A percentile compares a stretch with the other conserved stretches of the same genome.
These are phyloP conservation scores for Cyanocitta stelleri DNA, from an alignment of 2,113 vertebrate genomes.

Conservation along the genomic window DNA sequence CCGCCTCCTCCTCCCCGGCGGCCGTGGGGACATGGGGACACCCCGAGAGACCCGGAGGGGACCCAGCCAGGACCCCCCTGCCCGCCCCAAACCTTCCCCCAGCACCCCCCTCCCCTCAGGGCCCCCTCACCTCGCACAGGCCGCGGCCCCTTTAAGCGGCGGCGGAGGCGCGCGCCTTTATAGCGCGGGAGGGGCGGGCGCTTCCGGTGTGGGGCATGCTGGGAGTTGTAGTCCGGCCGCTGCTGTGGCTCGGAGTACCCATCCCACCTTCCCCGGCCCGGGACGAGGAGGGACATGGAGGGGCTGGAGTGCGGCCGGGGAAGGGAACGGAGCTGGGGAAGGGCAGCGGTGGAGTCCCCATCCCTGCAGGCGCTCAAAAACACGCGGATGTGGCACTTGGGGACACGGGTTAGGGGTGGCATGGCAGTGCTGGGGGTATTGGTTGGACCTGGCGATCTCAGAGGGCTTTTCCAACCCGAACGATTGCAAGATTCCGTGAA, in stretches of 20 bases:
- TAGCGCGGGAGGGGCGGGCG: fast-evolving
- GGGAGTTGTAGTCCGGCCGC: background rate
- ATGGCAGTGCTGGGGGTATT: background rate
- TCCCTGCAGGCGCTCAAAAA: background rate
- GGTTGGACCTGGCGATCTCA: background rate
- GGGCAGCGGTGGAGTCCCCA: too few species aligned
- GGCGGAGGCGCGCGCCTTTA: background rate
- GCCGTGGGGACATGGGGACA: too few species aligned
- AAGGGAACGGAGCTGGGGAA: too few species aligned
- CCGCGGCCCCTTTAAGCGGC: background rate
- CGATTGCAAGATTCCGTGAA: fast-evolving
- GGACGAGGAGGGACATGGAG: background rate
- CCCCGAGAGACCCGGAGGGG: background rate
- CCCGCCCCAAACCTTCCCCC: background rate
- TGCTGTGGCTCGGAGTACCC: fast-evolving
- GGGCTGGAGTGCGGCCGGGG: fast-evolving
- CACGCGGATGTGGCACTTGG: background rate
- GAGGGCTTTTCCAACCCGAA: background rate
- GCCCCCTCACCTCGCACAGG: background rate
- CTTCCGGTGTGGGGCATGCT: background rate
- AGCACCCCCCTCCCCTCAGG: background rate
- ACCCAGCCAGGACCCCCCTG: too few species aligned
- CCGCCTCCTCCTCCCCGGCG: too few species aligned
- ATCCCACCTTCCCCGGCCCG: too few species aligned
- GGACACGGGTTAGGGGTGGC: background rate